Evolutionary conservation across 2,888 invertebrate genomes (phyloP).

Genomic region (Nowickia ferox): DNA sequence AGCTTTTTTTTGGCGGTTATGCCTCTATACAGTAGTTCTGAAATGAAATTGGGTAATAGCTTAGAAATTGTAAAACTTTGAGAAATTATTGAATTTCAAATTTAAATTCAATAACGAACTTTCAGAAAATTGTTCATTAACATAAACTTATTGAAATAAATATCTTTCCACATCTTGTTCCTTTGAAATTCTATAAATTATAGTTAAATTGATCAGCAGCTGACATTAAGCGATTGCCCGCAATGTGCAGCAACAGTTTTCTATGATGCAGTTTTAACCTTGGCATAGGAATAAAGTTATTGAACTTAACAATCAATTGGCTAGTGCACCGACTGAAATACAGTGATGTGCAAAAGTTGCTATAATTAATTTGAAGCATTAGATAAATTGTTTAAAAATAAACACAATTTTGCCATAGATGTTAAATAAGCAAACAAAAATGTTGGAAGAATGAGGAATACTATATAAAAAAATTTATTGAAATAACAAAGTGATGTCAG

Average conservation of each 20-base stretch:
- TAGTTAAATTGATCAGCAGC: neutral
- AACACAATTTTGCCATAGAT: too few relatives aligned
- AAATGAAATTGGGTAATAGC: too few relatives aligned
- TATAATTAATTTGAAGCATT: too few relatives aligned
- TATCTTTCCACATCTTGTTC: neutral
- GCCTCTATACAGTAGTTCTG: too few relatives aligned
- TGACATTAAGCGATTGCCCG: neutral
- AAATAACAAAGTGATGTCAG: too few relatives aligned
- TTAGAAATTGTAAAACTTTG: too few relatives aligned
- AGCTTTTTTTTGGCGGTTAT: too few relatives aligned
- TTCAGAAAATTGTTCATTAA: neutral
- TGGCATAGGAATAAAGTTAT: constrained; percentile 48
- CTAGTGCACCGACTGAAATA: neutral
- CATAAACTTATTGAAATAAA: neutral
- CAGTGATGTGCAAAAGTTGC: neutral
- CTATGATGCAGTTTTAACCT: constrained; percentile 56
- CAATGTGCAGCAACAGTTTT: neutral
- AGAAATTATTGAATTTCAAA: neutral
- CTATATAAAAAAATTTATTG: too few relatives aligned
- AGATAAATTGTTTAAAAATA: too few relatives aligned
- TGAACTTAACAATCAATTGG: constrained; percentile 50
- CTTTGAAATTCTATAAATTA: neutral
- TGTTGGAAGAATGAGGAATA: too few relatives aligned
- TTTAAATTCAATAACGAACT: neutral
- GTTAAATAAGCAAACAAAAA: neutral